Evolutionary conservation across 2,113 vertebrate species (phyloP), one percentile per base, ranked within the genome.

Genomic region (Bubo blakistoni): DNA sequence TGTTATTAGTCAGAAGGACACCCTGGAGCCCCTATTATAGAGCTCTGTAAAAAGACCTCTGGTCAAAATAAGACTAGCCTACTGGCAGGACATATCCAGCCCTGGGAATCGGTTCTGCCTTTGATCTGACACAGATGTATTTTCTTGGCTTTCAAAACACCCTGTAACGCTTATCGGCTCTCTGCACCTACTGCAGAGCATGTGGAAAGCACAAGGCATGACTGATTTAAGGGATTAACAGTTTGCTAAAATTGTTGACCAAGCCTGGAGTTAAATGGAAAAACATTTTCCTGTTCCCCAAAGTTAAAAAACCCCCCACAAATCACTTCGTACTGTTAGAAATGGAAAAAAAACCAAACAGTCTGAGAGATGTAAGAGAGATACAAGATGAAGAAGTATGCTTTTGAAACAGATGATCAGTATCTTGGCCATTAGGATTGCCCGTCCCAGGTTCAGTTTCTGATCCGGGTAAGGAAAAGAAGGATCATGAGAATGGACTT

Each of bases 141-240:
- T 92, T 88, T 58, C 58, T 66, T 62, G 74, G 55, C 51, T 88
- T 90, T 70, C 46, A 51, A 17, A 82, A 59, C 8, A 57, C 30
- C 26, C 36, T 27, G 10, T 10, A 66, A 76, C 0, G 20, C 44
- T 83, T 62, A 55, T 69, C 17, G 0, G 27, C 51, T 55, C 51
- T 51, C 55, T 47, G 58, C 83, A 57, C 57, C 3, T 15, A 81
- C 57, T 10, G 6, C 0, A 0, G 54, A 77, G 59, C 0, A 0
- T 10, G 18, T 9, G 14, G 80, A 72, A 73, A 92, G 57, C 14
- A 65, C 25, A 34, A 19, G 51, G 38, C 67, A n/a, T 6, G 25
- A 62, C 49, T 80, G 71, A 88, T 83, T 86, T 57, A 13, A 59
- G n/a, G 96, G 42, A 93, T 92, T 96, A 86, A 86, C 10, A 54